Percentiles rank a stretch among this genome's conserved stretches.
phyloP scores from a whole-genome alignment of 1,140 invertebrate genomes.

The Drosophila pruinosa region DNA sequence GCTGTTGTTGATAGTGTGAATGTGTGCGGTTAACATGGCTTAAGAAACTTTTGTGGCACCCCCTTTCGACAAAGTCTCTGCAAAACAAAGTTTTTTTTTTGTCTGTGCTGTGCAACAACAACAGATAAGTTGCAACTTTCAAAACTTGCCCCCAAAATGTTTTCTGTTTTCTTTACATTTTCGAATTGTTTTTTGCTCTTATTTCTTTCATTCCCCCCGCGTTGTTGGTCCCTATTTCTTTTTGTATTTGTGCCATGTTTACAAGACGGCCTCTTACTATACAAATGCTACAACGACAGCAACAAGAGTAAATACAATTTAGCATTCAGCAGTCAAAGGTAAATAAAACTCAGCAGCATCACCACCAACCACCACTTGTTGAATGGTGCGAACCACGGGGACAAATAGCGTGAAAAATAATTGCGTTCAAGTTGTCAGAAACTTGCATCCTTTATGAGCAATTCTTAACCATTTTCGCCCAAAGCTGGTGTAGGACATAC shows the following conservation, averaged over 20 bases:
- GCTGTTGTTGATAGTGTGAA: constrained; percentile 48
- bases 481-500: not conserved
- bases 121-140: constrained; percentile 80
- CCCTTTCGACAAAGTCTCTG: not conserved
- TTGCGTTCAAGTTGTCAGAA: constrained; percentile 52
- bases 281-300: not conserved
- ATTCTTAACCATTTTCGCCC: constrained; percentile 26
- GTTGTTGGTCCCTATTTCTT: not conserved
- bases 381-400: constrained; percentile 28
- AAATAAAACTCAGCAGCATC: constrained; percentile 8
- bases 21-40: constrained; percentile 80
- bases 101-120: constrained; percentile 35
- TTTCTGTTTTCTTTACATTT: constrained; percentile 51
- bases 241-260: constrained; percentile 49
- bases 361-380: constrained; percentile 54
- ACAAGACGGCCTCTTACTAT: constrained; percentile 45
- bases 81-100: not conserved
- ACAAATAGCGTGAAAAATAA: constrained; percentile 10
- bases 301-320: constrained; percentile 21
- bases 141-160: constrained; percentile 66
- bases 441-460: constrained; percentile 18
- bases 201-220: not conserved
- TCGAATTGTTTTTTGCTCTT: constrained; percentile 22
- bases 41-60: constrained; percentile 70
- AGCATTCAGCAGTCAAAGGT: constrained; percentile 20